These are phyloP conservation scores for Eunapius fragilis DNA, from an alignment of 37 sponge, comb jelly and placozoan genomes.

Conservation along the genomic window DNA sequence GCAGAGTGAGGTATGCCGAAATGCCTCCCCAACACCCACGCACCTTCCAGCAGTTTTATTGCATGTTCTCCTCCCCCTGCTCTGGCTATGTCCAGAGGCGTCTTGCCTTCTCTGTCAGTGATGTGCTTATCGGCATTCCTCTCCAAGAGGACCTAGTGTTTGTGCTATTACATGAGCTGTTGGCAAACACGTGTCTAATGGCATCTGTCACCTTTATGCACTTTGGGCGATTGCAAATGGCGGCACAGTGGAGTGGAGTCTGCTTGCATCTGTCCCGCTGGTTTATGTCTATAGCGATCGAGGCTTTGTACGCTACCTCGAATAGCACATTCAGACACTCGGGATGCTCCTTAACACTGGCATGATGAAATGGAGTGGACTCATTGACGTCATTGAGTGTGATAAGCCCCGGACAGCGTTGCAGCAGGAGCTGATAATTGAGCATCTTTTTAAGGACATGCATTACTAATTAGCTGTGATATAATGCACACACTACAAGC, in stretches of 20 bases:
- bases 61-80: conserved; percentile 4
- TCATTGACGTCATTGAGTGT: conserved; percentile 27
- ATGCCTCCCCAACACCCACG: not conserved
- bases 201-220: not conserved
- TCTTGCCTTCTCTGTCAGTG: conserved; percentile 44
- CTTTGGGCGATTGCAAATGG: conserved; percentile 11
- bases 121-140: conserved; percentile 16
- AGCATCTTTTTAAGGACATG: too few relatives aligned
- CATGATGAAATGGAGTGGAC: conserved; percentile 43
- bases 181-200: too few relatives aligned
- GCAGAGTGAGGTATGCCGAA: not conserved
- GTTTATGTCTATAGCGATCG: conserved; percentile 1
- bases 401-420: conserved; percentile 4
- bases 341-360: conserved; percentile 20
- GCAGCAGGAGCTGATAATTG: conserved; percentile 21
- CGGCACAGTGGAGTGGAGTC: conserved; percentile 54
- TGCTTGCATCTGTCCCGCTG: not conserved
- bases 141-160: not conserved
- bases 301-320: not conserved
- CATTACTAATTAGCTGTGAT: not conserved
- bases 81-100: conserved; percentile 33
- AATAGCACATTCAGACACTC: conserved; percentile 13
- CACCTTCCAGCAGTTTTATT: conserved; percentile 5
- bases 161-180: not conserved
- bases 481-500: not conserved